Conservation (phyloP, 2,113 vertebrate species). For the Cheilinus undulatus region DNA sequence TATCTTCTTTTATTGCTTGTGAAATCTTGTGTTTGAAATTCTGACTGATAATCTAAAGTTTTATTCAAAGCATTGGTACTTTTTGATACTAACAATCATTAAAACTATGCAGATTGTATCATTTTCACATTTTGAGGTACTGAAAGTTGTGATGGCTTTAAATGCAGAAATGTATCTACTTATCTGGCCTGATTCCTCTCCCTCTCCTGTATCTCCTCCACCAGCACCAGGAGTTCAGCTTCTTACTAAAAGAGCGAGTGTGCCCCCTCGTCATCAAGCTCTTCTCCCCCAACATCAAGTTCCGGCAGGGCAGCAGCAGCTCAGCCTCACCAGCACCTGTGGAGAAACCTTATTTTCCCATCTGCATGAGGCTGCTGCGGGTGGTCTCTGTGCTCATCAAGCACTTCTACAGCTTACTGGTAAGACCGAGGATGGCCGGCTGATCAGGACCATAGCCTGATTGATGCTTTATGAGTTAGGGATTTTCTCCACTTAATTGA, state of each 20-base stretch:
- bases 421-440: conserved; percentile 70
- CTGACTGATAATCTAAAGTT: no score
- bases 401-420: conserved; percentile 97
- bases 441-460: conserved; percentile 9
- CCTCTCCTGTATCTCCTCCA: conserved; percentile 24
- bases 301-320: conserved; percentile 93
- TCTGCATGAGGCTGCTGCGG: conserved; percentile 97
- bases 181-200: no score
- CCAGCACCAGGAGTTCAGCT: conserved; percentile 98
- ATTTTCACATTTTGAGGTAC: no score
- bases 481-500: conserved; percentile 49
- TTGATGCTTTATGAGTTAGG: conserved; percentile 15
- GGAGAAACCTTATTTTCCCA: conserved; percentile 98
- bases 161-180: no score
- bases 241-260: conserved; percentile 97
- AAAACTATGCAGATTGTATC: no score
- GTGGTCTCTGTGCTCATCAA: conserved; percentile 99
- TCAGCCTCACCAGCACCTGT: conserved; percentile 93
- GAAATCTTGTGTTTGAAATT: no score
- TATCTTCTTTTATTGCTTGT: no score
- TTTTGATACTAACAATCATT: no score
- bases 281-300: conserved; percentile 99
- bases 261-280: conserved; percentile 99
- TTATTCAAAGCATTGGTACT: neutral
- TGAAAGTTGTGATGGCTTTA: no score